Evolutionary conservation across 2,888 invertebrate genomes (phyloP).

Genomic region (Ormyrus thymus): DNA sequence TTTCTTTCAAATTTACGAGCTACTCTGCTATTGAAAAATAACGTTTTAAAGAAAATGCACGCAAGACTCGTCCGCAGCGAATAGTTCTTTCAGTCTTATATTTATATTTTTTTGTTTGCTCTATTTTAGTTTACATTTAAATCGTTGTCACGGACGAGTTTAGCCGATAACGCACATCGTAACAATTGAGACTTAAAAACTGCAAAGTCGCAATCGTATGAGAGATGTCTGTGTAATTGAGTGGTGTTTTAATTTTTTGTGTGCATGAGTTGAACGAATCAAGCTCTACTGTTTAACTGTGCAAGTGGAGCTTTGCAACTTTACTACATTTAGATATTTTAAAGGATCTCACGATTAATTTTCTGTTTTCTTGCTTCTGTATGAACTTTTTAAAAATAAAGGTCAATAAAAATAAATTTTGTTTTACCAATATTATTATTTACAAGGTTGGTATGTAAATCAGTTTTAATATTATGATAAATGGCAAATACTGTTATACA

Average conservation of each 20-base stretch:
- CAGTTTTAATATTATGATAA: no score
- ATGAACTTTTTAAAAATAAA: background rate
- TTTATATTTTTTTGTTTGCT: constrained; percentile 32
- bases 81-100: constrained; percentile 46
- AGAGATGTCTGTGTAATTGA: constrained; percentile 20
- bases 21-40: constrained; percentile 21
- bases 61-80: constrained; percentile 44
- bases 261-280: background rate
- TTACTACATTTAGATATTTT: constrained; percentile 2
- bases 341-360: background rate
- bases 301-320: background rate
- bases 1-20: background rate
- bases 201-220: constrained; percentile 11
- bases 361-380: background rate
- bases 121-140: constrained; percentile 31
- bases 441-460: no score
- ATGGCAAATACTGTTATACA: no score
- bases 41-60: constrained; percentile 16
- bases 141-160: constrained; percentile 35
- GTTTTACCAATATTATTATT: no score
- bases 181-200: constrained; percentile 30
- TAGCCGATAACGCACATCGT: constrained; percentile 29
- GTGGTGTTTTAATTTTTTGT: constrained; percentile 35
- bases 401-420: no score
- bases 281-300: constrained; percentile 43